phyloP scores from a whole-genome alignment of 2,888 invertebrate genomes.

The Cantharis rustica region DNA sequence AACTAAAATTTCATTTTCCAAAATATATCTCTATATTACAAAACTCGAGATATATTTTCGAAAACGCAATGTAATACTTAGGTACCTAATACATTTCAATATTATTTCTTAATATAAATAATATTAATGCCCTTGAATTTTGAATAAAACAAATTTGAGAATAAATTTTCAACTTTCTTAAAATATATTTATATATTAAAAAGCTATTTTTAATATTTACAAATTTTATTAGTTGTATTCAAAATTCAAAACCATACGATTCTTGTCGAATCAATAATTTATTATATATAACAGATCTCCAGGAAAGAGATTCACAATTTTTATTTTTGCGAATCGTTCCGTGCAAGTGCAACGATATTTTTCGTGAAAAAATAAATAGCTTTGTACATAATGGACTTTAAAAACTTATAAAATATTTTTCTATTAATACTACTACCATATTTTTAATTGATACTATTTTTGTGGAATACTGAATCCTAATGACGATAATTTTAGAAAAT shows the following conservation, averaged over 20 bases:
- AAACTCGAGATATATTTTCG: neutral
- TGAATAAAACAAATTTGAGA: neutral
- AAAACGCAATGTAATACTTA: neutral
- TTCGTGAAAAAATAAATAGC: neutral
- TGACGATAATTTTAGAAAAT: conserved; percentile 13
- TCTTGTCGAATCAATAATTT: neutral
- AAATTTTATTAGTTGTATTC: neutral
- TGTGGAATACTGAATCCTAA: neutral
- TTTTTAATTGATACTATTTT: neutral
- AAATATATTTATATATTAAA: too few relatives aligned
- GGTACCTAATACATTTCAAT: neutral
- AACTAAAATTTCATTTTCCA: neutral
- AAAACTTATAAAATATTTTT: neutral
- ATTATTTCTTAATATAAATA: neutral
- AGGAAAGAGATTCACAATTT: neutral
- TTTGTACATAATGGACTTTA: neutral
- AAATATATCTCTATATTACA: too few relatives aligned
- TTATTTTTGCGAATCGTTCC: neutral
- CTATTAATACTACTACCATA: neutral
- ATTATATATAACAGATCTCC: neutral
- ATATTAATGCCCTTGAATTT: neutral
- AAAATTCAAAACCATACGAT: neutral
- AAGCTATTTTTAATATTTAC: too few relatives aligned
- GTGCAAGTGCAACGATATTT: neutral
- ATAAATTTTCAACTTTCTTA: too few relatives aligned